Evolutionary conservation across 2,888 invertebrate species (phyloP), one percentile per base, ranked within the genome.

Genomic region (Drosophila phalerata): DNA sequence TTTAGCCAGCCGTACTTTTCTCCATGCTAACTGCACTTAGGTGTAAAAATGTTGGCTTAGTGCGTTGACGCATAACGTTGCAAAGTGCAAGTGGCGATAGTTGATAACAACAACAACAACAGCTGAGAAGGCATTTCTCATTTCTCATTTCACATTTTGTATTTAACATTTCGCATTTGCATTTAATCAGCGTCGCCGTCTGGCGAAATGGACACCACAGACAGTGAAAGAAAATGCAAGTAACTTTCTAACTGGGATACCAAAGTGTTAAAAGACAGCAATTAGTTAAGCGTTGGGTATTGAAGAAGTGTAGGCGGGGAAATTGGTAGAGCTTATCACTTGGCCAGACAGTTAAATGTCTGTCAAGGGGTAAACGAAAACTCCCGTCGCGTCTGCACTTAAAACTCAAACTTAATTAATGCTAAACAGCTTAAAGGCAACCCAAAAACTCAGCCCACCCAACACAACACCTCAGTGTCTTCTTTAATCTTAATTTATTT

Each of bases 11-110:
- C 38, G 49, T 53, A 17, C 55, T 48, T 28, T 49, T 56, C 37
- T 11, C 6, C 48, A 47, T 53, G 34, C 47, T 56, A 32, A 69
- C 87, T 67, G 66, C 62, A 69, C 71, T 87, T 82, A 89, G 85
- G 90, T 86, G 85, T 86, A 89, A 89, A 89, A 86, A 86, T 86
- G 90, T 88, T 83, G 81, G 85, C 73, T 86, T 89, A 86, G 88
- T 85, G 78, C 85, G 73, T 64, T 89, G 88, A 89, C 86, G 85
- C 85, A 88, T 89, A 74, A 85, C 55, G 51, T 62, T 64, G 69
- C 57, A 83, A 76, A 74, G 69, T 66, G 64, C 57, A 77, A 69
- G 64, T 51, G 72, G 56, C 60, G 73, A 85, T 81, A 79, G 69
- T 65, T 76, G 81, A 87, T 89, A 88, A 73, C 51, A 77, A 62